phyloP scores from a whole-genome alignment of 2,797 vertebrate genomes.

The Thamnophis elegans region DNA sequence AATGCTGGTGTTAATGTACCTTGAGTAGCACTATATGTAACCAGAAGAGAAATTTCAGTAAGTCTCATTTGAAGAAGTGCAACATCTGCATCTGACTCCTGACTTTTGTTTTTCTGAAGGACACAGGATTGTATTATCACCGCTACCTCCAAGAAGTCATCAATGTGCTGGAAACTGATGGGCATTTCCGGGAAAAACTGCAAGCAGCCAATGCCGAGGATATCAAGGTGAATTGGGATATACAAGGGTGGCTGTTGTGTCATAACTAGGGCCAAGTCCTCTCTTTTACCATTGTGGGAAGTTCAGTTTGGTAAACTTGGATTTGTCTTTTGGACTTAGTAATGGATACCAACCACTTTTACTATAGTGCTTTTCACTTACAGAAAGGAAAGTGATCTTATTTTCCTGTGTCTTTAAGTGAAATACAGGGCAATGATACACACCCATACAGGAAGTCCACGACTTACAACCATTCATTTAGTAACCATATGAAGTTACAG shows the following conservation, averaged over 20 bases:
- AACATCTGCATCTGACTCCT: background rate
- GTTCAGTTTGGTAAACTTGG: background rate
- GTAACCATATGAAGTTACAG: background rate
- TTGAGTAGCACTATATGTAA: background rate
- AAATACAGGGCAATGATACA: background rate
- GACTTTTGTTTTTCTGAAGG: slow-evolving; percentile 65
- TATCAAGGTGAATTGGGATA: slow-evolving; percentile 78
- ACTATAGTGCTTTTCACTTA: background rate
- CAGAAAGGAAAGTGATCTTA: background rate
- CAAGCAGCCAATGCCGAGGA: slow-evolving; percentile 88
- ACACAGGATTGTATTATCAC: slow-evolving; percentile 90
- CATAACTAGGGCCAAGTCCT: background rate
- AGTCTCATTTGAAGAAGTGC: background rate
- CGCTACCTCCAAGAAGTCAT: slow-evolving; percentile 89
- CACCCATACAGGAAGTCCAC: too few species aligned
- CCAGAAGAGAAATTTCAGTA: background rate
- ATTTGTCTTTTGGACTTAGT: background rate
- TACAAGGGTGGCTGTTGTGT: background rate
- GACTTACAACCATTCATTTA: background rate
- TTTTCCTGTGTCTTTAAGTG: background rate
- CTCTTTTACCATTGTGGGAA: background rate
- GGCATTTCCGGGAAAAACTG: slow-evolving; percentile 90
- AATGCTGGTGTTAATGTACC: background rate
- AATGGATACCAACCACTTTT: background rate
- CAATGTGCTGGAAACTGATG: slow-evolving; percentile 88